These are phyloP conservation scores for Ardeotis arabs DNA, from an alignment of 2,113 vertebrate species.

Conservation along the genomic window DNA sequence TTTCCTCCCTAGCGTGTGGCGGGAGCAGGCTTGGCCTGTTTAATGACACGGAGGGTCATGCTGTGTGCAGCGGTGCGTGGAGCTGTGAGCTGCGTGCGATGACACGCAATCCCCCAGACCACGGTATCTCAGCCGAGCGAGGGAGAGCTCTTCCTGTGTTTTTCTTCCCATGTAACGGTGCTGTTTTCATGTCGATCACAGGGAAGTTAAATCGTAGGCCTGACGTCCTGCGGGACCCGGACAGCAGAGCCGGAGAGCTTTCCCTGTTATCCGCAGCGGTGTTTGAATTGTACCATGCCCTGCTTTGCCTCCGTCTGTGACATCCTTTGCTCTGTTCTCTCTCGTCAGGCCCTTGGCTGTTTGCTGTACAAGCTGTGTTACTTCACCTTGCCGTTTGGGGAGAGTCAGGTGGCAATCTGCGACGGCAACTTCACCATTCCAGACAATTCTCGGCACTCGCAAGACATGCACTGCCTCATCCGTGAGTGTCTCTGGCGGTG, in stretches of 20 bases:
- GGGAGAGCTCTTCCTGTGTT: neutral
- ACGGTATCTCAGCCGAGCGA: neutral
- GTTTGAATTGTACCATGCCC: neutral
- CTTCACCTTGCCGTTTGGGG: conserved; percentile 97
- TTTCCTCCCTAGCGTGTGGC: neutral
- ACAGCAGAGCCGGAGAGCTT: neutral
- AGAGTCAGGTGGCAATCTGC: conserved; percentile 98
- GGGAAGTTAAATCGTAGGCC: neutral
- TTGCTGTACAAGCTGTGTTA: conserved; percentile 97
- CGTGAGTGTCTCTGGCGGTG: conserved; percentile 79
- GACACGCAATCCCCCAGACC: rapidly evolving
- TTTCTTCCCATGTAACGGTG: neutral
- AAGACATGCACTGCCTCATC: conserved; percentile 98
- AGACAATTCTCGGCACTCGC: conserved; percentile 94
- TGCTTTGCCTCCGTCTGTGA: neutral
- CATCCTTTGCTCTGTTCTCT: neutral
- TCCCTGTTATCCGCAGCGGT: rapidly evolving
- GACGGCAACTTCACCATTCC: conserved; percentile 98
- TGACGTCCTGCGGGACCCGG: rapidly evolving
- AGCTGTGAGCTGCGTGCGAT: neutral
- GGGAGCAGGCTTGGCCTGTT: neutral
- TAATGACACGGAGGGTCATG: rapidly evolving
- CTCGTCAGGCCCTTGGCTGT: conserved; percentile 90
- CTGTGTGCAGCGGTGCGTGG: neutral
- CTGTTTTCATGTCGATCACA: neutral